Evolutionary conservation across 2,113 vertebrate species (phyloP).

Genomic region (Ranitomeya imitator): DNA sequence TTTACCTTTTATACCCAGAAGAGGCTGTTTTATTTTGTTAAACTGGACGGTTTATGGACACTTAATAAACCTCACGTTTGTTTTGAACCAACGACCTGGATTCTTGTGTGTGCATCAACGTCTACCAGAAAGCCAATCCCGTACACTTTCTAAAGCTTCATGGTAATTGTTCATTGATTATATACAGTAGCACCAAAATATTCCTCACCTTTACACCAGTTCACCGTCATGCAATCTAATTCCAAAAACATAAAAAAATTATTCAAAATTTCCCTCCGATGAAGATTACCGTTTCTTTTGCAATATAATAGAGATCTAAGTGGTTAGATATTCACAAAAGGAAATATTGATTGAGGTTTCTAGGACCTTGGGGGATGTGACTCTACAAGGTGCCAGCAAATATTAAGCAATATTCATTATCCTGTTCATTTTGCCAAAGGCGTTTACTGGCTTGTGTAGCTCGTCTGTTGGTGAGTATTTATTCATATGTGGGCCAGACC

Average conservation of each 20-base stretch:
- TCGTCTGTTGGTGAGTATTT: not conserved
- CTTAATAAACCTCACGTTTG: too few species aligned
- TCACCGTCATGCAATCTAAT: not conserved
- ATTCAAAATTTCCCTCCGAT: too few species aligned
- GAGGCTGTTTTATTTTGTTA: too few species aligned
- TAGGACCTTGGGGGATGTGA: not conserved
- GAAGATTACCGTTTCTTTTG: not conserved
- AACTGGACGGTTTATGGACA: too few species aligned
- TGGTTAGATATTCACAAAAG: not conserved
- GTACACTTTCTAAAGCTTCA: not conserved
- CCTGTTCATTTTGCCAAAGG: not conserved
- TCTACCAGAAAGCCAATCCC: too few species aligned
- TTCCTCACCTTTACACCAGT: not conserved
- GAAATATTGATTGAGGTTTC: not conserved
- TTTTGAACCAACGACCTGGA: too few species aligned
- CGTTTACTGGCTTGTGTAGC: not conserved
- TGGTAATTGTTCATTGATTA: not conserved
- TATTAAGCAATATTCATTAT: conserved; percentile 19
- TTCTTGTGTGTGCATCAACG: too few species aligned
- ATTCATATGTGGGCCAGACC: not conserved
- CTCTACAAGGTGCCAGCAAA: not conserved
- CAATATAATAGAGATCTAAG: not conserved
- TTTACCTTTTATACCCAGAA: too few species aligned
- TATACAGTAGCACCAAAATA: not conserved
- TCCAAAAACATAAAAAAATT: too few species aligned